Percentiles rank a stretch among this genome's conserved stretches.
Conservation (phyloP, 1,140 invertebrate genomes). For the Scaptomyza hsui region DNA sequence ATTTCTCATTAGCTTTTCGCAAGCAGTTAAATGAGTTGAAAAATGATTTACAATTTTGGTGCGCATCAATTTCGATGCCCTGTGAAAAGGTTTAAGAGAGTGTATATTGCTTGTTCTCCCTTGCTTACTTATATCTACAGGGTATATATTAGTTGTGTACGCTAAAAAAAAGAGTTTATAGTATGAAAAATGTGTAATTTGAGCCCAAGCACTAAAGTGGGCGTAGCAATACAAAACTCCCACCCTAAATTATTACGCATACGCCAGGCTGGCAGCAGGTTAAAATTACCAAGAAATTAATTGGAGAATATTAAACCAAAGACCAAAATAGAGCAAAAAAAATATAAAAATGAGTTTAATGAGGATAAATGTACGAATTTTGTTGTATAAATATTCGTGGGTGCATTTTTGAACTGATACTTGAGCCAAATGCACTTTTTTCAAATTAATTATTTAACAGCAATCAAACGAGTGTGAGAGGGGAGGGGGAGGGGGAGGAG, state of each 20-base stretch:
- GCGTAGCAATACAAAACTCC: background rate
- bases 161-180: slow-evolving; percentile 66
- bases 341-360: background rate
- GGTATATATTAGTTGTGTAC: background rate
- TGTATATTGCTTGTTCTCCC: too few relatives aligned
- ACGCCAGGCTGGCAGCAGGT: slow-evolving; percentile 53
- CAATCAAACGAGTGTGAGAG: background rate
- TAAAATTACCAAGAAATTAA: slow-evolving; percentile 65
- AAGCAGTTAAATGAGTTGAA: slow-evolving; percentile 75
- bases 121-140: background rate
- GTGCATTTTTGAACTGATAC: background rate
- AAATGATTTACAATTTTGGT: slow-evolving; percentile 66
- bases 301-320: slow-evolving; percentile 34
- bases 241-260: slow-evolving; percentile 66
- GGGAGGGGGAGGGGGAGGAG: background rate
- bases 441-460: slow-evolving; percentile 2
- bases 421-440: background rate
- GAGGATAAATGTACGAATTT: slow-evolving; percentile 14
- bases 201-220: slow-evolving; percentile 44
- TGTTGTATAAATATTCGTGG: background rate
- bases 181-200: slow-evolving; percentile 72
- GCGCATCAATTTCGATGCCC: slow-evolving; percentile 23
- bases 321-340: background rate
- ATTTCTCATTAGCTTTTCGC: slow-evolving; percentile 63
- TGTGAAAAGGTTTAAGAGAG: too few relatives aligned